These are phyloP conservation scores for Syrphus vitripennis DNA, from an alignment of 2,888 invertebrate genomes.

Conservation along the genomic window DNA sequence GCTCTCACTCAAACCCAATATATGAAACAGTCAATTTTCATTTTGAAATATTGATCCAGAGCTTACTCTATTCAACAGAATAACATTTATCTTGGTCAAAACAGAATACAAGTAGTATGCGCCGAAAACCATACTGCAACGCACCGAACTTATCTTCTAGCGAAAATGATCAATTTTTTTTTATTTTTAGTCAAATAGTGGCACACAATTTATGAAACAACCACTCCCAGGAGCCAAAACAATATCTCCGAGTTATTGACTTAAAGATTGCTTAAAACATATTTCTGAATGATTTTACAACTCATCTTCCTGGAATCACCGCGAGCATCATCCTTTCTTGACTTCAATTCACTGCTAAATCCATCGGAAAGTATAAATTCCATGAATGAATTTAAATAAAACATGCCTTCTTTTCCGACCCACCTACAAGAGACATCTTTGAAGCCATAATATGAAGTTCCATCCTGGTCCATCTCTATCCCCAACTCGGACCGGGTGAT, in stretches of 20 bases:
- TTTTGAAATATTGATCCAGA: no score
- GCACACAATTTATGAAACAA: not conserved
- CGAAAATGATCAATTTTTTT: not conserved
- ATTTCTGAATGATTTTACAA: slow-evolving; percentile 28
- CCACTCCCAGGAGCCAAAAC: not conserved
- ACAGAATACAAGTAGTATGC: no score
- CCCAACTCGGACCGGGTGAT: slow-evolving; percentile 34
- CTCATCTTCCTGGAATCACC: slow-evolving; percentile 55
- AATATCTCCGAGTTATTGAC: slow-evolving; percentile 20
- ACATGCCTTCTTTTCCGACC: slow-evolving; percentile 63
- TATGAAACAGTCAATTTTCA: no score
- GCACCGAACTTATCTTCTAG: not conserved
- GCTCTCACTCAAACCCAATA: no score
- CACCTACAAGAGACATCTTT: slow-evolving; percentile 61
- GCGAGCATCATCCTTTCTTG: slow-evolving; percentile 3
- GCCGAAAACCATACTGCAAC: no score
- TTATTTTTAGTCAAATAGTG: not conserved
- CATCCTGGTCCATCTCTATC: slow-evolving; percentile 6
- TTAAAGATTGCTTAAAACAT: slow-evolving; percentile 1
- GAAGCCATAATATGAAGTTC: not conserved
- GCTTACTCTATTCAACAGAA: no score
- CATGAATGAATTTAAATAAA: slow-evolving; percentile 69
- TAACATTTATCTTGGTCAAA: no score
- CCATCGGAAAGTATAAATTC: slow-evolving; percentile 40
- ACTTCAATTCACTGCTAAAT: not conserved